Conservation (phyloP, 2,113 vertebrate species). For the Trichechus manatus region DNA sequence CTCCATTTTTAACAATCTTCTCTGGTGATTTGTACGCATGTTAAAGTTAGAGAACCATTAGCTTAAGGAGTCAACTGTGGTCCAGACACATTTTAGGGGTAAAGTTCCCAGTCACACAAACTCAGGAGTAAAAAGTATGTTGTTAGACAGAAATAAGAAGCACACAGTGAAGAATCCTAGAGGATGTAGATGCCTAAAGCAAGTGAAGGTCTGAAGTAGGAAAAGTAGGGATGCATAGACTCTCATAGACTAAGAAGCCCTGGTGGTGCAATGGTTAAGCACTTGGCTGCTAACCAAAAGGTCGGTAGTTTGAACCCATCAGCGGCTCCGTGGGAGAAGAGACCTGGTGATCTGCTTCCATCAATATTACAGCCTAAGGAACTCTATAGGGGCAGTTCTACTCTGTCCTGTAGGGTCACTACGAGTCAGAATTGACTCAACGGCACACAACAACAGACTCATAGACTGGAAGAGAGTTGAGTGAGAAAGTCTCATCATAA, state of each 20-base stretch:
- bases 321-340: not conserved
- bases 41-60: not conserved
- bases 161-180: not conserved
- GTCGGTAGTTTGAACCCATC: not conserved
- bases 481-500: not conserved
- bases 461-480: not conserved
- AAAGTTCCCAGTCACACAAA: not conserved
- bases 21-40: not conserved
- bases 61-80: not conserved
- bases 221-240: not conserved
- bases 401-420: not conserved
- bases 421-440: not conserved
- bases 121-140: not conserved
- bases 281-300: not conserved
- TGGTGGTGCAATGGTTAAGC: too few relatives aligned
- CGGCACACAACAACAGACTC: not conserved
- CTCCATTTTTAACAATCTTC: not conserved
- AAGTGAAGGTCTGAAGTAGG: not conserved
- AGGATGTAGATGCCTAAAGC: not conserved
- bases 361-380: not conserved
- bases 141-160: constrained; percentile 34
- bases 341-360: not conserved
- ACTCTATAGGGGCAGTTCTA: not conserved
- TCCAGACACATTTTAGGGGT: not conserved
- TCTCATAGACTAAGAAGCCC: not conserved